A percentile compares a stretch with the other conserved stretches of the same genome.
Evolutionary conservation across 2,797 vertebrate genomes (phyloP).

Genomic region (Rhinophrynus dorsalis): DNA sequence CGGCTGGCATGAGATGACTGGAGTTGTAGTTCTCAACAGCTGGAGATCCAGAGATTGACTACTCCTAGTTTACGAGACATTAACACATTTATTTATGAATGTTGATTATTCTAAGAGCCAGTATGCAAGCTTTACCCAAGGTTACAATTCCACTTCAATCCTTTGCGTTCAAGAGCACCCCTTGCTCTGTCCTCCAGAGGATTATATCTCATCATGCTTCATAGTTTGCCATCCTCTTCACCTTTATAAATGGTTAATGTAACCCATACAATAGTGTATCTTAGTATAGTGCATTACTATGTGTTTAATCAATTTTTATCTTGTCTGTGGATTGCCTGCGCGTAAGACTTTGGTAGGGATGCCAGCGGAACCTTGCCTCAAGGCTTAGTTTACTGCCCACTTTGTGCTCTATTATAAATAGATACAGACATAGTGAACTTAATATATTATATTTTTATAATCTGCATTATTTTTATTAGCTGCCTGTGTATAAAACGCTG

Average conservation of each 20-base stretch:
- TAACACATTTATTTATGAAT: too few relatives aligned
- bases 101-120: too few relatives aligned
- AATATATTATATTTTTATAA: constrained; percentile 79
- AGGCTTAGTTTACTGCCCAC: constrained; percentile 59
- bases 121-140: too few relatives aligned
- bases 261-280: constrained; percentile 68
- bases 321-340: constrained; percentile 71
- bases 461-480: constrained; percentile 75
- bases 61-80: too few relatives aligned
- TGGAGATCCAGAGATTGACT: too few relatives aligned
- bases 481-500: constrained; percentile 71
- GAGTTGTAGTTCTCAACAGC: too few relatives aligned
- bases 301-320: constrained; percentile 61
- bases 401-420: constrained; percentile 60
- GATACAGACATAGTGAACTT: constrained; percentile 62
- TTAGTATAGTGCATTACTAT: constrained; percentile 68
- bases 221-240: constrained; percentile 76
- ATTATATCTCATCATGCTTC: background rate
- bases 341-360: constrained; percentile 60
- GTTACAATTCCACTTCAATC: too few relatives aligned
- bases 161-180: too few relatives aligned
- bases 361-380: constrained; percentile 59
- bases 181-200: too few relatives aligned
- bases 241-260: constrained; percentile 71
- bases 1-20: too few relatives aligned